A percentile compares a stretch with the other conserved stretches of the same genome.
Evolutionary conservation across 1,140 invertebrate genomes (phyloP).

Genomic region (Drosophila punjabiensis): DNA sequence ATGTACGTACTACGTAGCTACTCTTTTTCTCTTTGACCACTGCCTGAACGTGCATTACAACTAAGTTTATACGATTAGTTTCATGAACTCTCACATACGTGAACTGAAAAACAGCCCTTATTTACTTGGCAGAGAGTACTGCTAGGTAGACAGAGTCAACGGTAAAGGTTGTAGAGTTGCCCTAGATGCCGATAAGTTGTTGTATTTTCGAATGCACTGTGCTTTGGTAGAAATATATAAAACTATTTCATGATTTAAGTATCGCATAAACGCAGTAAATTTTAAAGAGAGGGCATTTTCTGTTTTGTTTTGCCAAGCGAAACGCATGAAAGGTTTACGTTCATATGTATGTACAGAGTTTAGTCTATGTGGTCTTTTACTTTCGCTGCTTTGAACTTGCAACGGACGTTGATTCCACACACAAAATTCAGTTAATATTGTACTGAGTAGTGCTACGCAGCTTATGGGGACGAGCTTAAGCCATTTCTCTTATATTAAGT

Average conservation of each 20-base stretch:
- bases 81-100: not conserved
- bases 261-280: conserved; percentile 5
- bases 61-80: conserved; percentile 1
- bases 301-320: conserved; percentile 47
- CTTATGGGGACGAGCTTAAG: conserved; percentile 1
- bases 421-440: conserved; percentile 15
- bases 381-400: conserved; percentile 47
- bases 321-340: conserved; percentile 21
- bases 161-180: not conserved
- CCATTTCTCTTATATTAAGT: not conserved
- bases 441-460: not conserved
- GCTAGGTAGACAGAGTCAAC: not conserved
- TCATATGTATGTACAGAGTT: not conserved
- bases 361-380: conserved; percentile 24
- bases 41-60: not conserved
- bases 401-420: conserved; percentile 21
- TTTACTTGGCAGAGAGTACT: not conserved
- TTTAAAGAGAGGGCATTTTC: conserved; percentile 21
- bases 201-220: not conserved
- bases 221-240: not conserved
- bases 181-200: not conserved
- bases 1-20: too few relatives aligned
- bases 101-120: not conserved
- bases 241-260: not conserved
- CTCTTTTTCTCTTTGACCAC: conserved; percentile 1